These are phyloP conservation scores for Hystrix cristata DNA, from an alignment of 2,113 vertebrate genomes.

Conservation along the genomic window DNA sequence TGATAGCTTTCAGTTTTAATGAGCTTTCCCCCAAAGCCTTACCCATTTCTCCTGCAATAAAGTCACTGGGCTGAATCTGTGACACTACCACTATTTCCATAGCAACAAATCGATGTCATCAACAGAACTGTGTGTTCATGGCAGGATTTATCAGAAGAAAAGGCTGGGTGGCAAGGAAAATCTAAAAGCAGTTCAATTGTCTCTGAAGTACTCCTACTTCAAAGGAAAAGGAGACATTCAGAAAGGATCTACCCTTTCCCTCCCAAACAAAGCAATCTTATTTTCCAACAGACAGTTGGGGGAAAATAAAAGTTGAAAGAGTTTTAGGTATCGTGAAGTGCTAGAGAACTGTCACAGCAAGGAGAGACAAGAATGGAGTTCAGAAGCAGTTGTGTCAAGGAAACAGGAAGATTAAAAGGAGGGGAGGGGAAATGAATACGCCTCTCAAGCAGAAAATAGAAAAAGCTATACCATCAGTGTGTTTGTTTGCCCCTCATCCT, in stretches of 20 bases:
- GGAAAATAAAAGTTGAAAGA: constrained; percentile 71
- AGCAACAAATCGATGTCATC: constrained; percentile 89
- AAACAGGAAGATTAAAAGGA: constrained; percentile 76
- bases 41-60: constrained; percentile 83
- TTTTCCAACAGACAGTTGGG: constrained; percentile 71
- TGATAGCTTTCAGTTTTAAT: constrained; percentile 79
- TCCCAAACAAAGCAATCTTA: constrained; percentile 81
- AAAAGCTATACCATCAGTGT: background rate
- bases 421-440: constrained; percentile 54
- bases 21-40: constrained; percentile 80
- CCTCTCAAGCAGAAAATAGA: constrained; percentile 76
- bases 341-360: constrained; percentile 79
- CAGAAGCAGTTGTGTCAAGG: constrained; percentile 75
- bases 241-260: constrained; percentile 72
- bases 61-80: constrained; percentile 85
- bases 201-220: constrained; percentile 82
- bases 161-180: constrained; percentile 82
- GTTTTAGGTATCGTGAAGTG: constrained; percentile 55
- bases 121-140: constrained; percentile 81
- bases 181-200: constrained; percentile 85
- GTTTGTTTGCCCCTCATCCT: constrained; percentile 50
- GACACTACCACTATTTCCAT: constrained; percentile 87
- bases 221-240: constrained; percentile 78
- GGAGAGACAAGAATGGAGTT: constrained; percentile 68
- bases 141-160: constrained; percentile 87